Evolutionary conservation across 2,113 vertebrate genomes (phyloP).

Genomic region (Macroglossus sobrinus): DNA sequence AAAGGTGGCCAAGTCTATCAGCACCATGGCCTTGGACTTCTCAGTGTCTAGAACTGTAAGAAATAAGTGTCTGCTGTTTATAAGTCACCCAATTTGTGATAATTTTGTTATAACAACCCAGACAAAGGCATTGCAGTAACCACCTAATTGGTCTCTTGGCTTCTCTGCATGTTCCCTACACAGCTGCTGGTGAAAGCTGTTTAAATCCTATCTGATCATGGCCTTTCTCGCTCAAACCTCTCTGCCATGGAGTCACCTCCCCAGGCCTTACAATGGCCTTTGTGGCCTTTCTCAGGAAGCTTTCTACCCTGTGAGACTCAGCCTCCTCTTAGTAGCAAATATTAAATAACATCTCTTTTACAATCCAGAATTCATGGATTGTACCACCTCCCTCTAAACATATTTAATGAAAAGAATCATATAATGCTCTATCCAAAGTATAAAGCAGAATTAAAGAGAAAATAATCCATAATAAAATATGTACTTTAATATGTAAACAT

Average conservation of each 20-base stretch:
- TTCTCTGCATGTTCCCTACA: background rate
- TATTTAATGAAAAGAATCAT: background rate
- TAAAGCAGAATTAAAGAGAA: background rate
- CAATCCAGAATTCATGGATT: background rate
- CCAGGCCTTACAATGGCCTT: background rate
- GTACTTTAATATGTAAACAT: background rate
- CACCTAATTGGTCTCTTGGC: background rate
- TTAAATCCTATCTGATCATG: background rate
- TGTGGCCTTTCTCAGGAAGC: background rate
- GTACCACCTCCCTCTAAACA: background rate
- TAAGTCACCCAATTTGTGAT: background rate
- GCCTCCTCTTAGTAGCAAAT: background rate
- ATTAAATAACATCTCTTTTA: background rate
- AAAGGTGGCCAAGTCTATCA: background rate
- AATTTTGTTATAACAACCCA: background rate
- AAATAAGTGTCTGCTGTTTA: background rate
- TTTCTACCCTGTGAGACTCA: background rate
- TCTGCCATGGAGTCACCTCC: background rate
- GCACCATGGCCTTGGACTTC: background rate
- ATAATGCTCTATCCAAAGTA: background rate
- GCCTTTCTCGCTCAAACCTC: background rate
- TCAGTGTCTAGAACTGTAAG: background rate
- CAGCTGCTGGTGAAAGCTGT: background rate
- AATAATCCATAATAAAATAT: background rate
- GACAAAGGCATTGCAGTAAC: background rate